These are phyloP conservation scores for Idaea straminata DNA, from an alignment of 2,888 invertebrate genomes.

Conservation along the genomic window DNA sequence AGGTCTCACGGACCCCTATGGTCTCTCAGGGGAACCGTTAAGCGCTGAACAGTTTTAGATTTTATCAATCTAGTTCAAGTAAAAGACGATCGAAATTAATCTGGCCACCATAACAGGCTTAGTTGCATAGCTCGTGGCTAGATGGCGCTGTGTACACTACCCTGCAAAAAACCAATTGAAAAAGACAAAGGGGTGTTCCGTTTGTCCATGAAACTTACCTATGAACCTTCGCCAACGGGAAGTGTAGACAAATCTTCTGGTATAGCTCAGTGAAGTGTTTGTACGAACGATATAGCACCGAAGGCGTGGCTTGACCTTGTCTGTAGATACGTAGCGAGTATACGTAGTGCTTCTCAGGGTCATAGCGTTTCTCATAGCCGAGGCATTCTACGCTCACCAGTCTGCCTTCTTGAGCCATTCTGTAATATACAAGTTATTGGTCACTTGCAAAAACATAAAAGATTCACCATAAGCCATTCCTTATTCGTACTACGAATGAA, in stretches of 20 bases:
- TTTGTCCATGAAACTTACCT: slow-evolving; percentile 81
- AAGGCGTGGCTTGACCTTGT: slow-evolving; percentile 91
- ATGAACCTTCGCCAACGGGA: slow-evolving; percentile 94
- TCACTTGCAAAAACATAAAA: no score
- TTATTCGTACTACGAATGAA: no score
- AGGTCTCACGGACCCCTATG: no score
- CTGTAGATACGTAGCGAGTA: slow-evolving; percentile 92
- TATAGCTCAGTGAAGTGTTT: slow-evolving; percentile 98
- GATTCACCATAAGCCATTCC: no score
- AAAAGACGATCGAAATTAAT: no score
- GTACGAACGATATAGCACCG: slow-evolving; percentile 95
- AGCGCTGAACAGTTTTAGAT: no score
- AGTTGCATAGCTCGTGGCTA: no score
- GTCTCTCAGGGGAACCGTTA: no score
- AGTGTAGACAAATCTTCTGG: slow-evolving; percentile 94
- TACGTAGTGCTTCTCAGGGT: slow-evolving; percentile 98
- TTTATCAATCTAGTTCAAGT: no score
- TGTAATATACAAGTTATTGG: slow-evolving; percentile 45
- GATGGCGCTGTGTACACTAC: no score
- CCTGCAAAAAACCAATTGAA: not conserved
- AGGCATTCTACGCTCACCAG: slow-evolving; percentile 91
- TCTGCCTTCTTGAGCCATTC: slow-evolving; percentile 93
- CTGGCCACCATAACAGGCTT: no score
- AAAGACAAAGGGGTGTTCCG: not conserved
- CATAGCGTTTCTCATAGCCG: slow-evolving; percentile 96